Percentiles rank a stretch among this genome's conserved stretches.
Conservation (phyloP, 2,797 vertebrate genomes). For the Spondyliosoma cantharus region DNA sequence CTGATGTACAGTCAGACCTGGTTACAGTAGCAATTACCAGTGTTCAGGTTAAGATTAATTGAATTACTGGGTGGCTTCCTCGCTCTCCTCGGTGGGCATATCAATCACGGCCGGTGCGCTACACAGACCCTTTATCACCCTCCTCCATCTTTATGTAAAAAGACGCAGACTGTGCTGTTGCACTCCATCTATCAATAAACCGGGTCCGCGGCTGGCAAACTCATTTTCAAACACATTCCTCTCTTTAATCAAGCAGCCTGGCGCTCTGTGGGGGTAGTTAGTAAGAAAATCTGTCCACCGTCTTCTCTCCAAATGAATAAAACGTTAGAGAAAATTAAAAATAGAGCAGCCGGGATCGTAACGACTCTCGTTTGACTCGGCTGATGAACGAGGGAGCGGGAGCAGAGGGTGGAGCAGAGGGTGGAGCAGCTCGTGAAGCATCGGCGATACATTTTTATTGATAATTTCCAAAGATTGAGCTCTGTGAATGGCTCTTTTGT, state of each 20-base stretch:
- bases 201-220: conserved; percentile 70
- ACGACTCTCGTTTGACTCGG: conserved; percentile 23
- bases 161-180: conserved; percentile 73
- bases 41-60: conserved; percentile 84
- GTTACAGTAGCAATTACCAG: conserved; percentile 85
- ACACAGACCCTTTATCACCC: conserved; percentile 72
- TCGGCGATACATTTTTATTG: conserved; percentile 39
- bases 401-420: no score
- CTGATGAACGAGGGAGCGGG: background rate
- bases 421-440: background rate
- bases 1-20: conserved; percentile 79
- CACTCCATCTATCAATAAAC: conserved; percentile 81
- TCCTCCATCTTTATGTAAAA: conserved; percentile 79
- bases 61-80: conserved; percentile 81
- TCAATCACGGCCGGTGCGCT: conserved; percentile 73
- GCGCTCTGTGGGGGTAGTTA: conserved; percentile 41
- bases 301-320: conserved; percentile 45
- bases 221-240: conserved; percentile 79
- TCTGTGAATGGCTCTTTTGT: conserved; percentile 58
- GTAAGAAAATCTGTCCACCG: conserved; percentile 41
- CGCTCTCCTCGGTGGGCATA: conserved; percentile 70
- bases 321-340: conserved; percentile 37
- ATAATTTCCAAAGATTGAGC: conserved; percentile 12
- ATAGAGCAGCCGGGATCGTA: conserved; percentile 10
- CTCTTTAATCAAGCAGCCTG: conserved; percentile 77